Evolutionary conservation across 1,140 invertebrate genomes (phyloP).

Genomic region (Pseudomyrmex dendroicus): DNA sequence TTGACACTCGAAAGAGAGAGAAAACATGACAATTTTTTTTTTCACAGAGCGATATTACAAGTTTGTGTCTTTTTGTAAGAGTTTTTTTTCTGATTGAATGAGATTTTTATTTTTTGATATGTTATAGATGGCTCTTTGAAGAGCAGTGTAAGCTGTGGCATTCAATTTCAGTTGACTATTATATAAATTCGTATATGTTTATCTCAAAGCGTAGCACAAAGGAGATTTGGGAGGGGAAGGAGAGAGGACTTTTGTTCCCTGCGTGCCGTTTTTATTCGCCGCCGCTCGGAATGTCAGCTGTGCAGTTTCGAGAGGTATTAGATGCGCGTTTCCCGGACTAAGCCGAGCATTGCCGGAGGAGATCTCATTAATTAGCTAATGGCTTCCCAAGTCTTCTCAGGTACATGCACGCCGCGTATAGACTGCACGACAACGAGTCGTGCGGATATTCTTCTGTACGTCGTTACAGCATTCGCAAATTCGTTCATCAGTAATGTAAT

Average conservation of each 20-base stretch:
- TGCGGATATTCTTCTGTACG: conserved; percentile 19
- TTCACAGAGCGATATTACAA: too few relatives aligned
- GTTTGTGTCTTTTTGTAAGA: too few relatives aligned
- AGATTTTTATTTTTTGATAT: too few relatives aligned
- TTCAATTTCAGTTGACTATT: too few relatives aligned
- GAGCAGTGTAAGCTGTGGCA: too few relatives aligned
- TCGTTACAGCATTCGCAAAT: neutral
- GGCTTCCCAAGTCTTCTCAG: conserved; percentile 34
- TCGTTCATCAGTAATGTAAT: neutral
- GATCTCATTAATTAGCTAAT: conserved; percentile 69
- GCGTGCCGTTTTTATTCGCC: conserved; percentile 9
- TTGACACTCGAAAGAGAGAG: too few relatives aligned
- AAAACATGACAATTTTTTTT: too few relatives aligned
- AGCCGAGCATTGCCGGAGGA: conserved; percentile 53
- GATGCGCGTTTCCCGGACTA: conserved; percentile 37
- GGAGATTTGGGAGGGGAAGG: too few relatives aligned
- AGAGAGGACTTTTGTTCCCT: conserved; percentile 24
- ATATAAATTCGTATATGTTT: neutral
- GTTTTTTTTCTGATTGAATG: too few relatives aligned
- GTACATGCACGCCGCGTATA: neutral
- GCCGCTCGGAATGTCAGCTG: conserved; percentile 8
- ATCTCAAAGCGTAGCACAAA: conserved; percentile 4
- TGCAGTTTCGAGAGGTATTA: conserved; percentile 49
- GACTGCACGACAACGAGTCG: neutral
- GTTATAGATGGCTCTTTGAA: too few relatives aligned